Conservation (phyloP, 2,888 invertebrate species). For the Embidobia sp. region DNA sequence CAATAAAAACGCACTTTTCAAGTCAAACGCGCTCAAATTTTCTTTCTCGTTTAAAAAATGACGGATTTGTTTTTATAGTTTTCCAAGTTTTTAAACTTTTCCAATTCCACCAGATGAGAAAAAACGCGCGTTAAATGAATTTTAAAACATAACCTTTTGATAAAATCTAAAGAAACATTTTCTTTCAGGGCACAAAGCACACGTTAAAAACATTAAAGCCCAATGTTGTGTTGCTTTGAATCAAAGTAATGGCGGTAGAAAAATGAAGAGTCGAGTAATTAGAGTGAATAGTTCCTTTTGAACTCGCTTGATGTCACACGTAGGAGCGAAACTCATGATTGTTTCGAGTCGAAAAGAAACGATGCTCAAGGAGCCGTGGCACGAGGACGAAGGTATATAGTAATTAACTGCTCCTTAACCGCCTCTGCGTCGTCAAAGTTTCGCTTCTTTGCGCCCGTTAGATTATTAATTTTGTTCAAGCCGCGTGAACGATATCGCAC, state of each 20-base stretch:
- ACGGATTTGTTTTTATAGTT: too few species aligned
- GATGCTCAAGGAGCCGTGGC: slow-evolving; percentile 44
- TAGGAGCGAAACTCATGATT: slow-evolving; percentile 45
- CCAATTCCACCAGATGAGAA: too few species aligned
- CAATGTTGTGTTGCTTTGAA: slow-evolving; percentile 26
- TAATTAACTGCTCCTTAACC: slow-evolving; percentile 55
- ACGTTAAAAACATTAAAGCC: too few species aligned
- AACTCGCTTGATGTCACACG: slow-evolving; percentile 43
- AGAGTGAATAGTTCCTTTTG: slow-evolving; percentile 44
- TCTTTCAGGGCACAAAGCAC: too few species aligned
- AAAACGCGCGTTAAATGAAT: too few species aligned
- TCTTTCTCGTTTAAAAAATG: too few species aligned
- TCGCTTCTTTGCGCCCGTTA: slow-evolving; percentile 18
- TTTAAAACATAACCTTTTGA: too few species aligned
- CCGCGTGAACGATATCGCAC: slow-evolving; percentile 6
- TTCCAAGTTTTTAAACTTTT: too few species aligned
- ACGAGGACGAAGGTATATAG: slow-evolving; percentile 26
- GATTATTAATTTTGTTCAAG: slow-evolving; percentile 31
- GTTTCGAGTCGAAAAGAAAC: slow-evolving; percentile 64
- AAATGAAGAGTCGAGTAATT: slow-evolving; percentile 48
- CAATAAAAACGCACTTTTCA: too few species aligned
- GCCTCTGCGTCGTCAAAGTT: slow-evolving; percentile 1
- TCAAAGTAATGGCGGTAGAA: slow-evolving; percentile 46
- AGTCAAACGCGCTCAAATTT: too few species aligned
- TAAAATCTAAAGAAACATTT: too few species aligned